These are phyloP conservation scores for Hystrix brachyura DNA, from an alignment of 2,113 vertebrate genomes.

Conservation along the genomic window DNA sequence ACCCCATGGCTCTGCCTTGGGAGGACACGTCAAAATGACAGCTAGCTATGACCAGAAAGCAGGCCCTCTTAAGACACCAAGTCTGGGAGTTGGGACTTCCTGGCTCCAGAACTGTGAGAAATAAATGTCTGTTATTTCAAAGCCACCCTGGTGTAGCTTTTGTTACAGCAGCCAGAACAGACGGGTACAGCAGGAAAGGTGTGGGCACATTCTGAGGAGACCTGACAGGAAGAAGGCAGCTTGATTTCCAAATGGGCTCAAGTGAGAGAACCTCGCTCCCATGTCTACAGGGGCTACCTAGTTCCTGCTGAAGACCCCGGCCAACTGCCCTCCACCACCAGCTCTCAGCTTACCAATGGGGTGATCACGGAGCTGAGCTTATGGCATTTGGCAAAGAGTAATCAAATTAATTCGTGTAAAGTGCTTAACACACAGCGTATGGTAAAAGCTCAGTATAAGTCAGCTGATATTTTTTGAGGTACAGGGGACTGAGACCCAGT, in stretches of 20 bases:
- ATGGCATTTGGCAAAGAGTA: not conserved
- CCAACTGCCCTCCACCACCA: too few relatives aligned
- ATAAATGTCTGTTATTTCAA: not conserved
- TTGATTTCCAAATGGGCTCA: not conserved
- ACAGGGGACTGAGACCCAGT: not conserved
- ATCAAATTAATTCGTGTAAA: not conserved
- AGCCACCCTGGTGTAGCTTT: not conserved
- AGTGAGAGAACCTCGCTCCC: not conserved
- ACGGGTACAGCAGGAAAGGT: not conserved
- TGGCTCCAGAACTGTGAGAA: not conserved
- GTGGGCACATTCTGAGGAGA: not conserved
- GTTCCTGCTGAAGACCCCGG: fast-evolving
- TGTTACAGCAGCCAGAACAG: not conserved
- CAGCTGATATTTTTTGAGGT: not conserved
- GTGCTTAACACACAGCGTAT: not conserved
- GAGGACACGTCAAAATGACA: not conserved
- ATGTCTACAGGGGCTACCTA: not conserved
- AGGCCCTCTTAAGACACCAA: not conserved
- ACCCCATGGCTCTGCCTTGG: too few relatives aligned
- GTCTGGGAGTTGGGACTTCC: not conserved
- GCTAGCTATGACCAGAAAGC: not conserved
- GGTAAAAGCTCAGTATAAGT: not conserved
- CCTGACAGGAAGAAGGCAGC: not conserved
- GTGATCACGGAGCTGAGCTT: not conserved
- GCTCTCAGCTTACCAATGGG: not conserved